Evolutionary conservation across 2,113 vertebrate species (phyloP), one percentile per base, ranked within the genome.

Genomic region (Xiphophorus couchianus): DNA sequence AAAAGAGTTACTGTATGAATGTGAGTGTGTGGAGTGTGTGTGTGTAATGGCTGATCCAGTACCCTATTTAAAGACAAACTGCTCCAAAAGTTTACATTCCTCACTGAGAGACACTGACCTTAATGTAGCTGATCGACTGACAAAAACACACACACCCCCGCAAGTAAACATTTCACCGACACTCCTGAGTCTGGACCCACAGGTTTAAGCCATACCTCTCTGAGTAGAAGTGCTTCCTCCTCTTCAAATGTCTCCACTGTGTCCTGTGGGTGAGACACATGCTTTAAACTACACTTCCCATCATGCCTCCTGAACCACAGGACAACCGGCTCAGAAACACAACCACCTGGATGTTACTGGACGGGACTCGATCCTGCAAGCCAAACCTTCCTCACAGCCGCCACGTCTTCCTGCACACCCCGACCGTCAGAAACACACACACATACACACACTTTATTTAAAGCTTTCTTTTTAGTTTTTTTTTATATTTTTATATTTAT

Each of bases 401-500:
- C 72, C 82, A 71, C 39, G 89, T 91, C 85, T 92, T 92, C 90
- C 90, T 88, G 58, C 74, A 84, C 83, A 78, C n/a, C 42, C 35
- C 67, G 73, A 82, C 81, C 81, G 72, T 84, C 87, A 64, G 51
- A 79, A 25, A 82, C 0, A 76, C 30, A 83, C 65, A 82, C 73
- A 78, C 69, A 71, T 70, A 68, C 5, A 67, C 69, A 81, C 79
- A 68, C 76, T 87, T 86, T 89, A 93, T 92, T 94, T 93, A 92
- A 93, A 75, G 80, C 80, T 77, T 77, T 66, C 81, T 72, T 64
- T 86, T 93, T 89, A 80, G 88, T 84, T 88, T 90, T 92, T 92
- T 89, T 93, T 90, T 93, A 91, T 93, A 90, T 93, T 93, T 93
- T 94, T 94, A 69, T 95, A 93, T 93, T 93, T 92, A 92, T 93